Evolutionary conservation across 2,888 invertebrate genomes (phyloP).

Genomic region (Altica lythri): DNA sequence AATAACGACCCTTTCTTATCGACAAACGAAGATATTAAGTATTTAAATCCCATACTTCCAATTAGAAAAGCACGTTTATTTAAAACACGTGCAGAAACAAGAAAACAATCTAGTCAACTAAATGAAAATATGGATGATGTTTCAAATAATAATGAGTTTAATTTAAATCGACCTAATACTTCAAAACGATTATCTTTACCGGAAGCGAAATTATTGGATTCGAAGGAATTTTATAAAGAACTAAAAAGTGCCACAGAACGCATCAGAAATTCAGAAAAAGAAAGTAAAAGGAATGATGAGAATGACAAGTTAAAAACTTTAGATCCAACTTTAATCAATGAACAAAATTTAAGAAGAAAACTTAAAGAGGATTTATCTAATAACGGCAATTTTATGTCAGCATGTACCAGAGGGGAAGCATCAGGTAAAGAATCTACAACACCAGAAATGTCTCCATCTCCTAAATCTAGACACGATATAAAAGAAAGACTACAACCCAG

Average conservation of each 20-base stretch:
- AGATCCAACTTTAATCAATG: too few species aligned
- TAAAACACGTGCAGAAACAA: constrained; percentile 75
- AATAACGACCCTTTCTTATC: too few species aligned
- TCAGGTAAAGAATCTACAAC: constrained; percentile 69
- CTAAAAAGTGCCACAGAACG: constrained; percentile 56
- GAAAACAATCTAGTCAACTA: constrained; percentile 53
- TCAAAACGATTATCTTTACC: constrained; percentile 48
- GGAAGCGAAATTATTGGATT: constrained; percentile 56
- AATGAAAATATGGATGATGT: constrained; percentile 34
- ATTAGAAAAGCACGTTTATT: constrained; percentile 69
- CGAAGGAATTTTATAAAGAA: constrained; percentile 62
- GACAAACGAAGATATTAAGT: constrained; percentile 32
- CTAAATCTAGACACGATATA: constrained; percentile 44
- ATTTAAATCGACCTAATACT: constrained; percentile 51
- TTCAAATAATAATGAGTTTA: constrained; percentile 1
- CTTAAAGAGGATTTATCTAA: constrained; percentile 61
- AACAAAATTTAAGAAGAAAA: constrained; percentile 48
- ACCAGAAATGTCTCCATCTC: constrained; percentile 64
- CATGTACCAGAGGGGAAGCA: constrained; percentile 59
- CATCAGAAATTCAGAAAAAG: constrained; percentile 44
- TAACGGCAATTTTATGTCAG: too few species aligned
- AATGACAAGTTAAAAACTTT: too few species aligned
- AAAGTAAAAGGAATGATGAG: too few species aligned
- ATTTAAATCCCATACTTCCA: constrained; percentile 41
- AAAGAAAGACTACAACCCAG: constrained; percentile 56